These are phyloP conservation scores for Lottia scabra DNA, from an alignment of 2,888 invertebrate species.

Conservation along the genomic window DNA sequence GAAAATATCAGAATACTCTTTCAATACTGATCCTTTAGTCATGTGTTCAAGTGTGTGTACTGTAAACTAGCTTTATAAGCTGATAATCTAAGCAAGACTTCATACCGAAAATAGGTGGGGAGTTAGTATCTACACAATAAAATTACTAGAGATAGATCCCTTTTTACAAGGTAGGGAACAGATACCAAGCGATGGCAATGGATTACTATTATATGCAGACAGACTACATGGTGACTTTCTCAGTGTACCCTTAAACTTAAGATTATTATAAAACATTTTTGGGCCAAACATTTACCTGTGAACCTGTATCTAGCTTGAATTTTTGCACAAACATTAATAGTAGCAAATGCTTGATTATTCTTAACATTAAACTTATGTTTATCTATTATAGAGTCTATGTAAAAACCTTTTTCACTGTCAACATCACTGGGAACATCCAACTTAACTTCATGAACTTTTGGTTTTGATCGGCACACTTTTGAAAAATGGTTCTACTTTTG, in stretches of 20 bases:
- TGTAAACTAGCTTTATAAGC: slow-evolving; percentile 11
- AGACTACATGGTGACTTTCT: neutral
- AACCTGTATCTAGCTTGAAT: neutral
- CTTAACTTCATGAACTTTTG: neutral
- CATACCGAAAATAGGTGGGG: slow-evolving; percentile 12
- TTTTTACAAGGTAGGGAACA: neutral
- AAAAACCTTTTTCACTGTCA: neutral
- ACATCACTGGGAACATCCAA: neutral
- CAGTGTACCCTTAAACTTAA: neutral
- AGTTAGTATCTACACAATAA: neutral
- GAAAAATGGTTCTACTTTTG: neutral
- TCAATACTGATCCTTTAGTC: neutral
- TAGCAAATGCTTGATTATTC: neutral
- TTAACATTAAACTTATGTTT: neutral
- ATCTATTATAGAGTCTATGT: neutral
- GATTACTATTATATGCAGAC: slow-evolving; percentile 1
- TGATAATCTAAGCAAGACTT: neutral
- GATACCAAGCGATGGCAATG: slow-evolving; percentile 2
- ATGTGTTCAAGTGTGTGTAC: neutral
- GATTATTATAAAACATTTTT: neutral
- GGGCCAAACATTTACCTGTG: neutral
- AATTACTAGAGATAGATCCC: neutral
- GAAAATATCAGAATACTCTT: slow-evolving; percentile 14
- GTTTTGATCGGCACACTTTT: neutral
- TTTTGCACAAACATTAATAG: neutral